Evolutionary conservation across 2,888 invertebrate genomes (phyloP).

Genomic region (Metallyticus violacea): DNA sequence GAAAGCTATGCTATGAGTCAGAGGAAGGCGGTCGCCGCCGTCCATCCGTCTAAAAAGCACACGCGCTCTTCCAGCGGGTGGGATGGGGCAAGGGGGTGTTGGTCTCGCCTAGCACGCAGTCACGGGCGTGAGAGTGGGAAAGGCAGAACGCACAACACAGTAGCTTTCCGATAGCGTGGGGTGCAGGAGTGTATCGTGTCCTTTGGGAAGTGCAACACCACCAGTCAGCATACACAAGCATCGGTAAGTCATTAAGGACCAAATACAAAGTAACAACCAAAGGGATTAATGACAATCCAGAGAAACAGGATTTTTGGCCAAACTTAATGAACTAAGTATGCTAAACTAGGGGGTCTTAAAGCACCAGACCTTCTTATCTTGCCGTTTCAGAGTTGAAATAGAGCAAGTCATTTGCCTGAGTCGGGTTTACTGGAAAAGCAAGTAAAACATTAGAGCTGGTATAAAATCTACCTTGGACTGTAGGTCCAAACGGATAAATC

Average conservation of each 20-base stretch:
- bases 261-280: no score
- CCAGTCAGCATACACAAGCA: neutral
- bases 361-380: no score
- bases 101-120: neutral
- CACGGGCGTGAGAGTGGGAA: neutral
- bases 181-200: neutral
- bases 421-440: no score
- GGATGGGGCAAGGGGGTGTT: neutral
- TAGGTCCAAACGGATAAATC: no score
- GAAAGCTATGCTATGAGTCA: neutral
- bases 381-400: no score
- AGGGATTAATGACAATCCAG: no score
- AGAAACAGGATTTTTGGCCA: no score
- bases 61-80: neutral
- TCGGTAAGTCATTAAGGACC: neutral
- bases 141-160: neutral
- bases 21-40: neutral
- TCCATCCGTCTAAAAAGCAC: neutral
- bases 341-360: no score
- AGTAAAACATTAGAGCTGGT: no score
- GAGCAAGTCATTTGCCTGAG: no score
- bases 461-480: no score
- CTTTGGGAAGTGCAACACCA: neutral
- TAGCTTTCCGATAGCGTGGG: neutral
- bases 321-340: no score